Conservation (phyloP, 2,113 vertebrate genomes). For the Salvelinus sp. region DNA sequence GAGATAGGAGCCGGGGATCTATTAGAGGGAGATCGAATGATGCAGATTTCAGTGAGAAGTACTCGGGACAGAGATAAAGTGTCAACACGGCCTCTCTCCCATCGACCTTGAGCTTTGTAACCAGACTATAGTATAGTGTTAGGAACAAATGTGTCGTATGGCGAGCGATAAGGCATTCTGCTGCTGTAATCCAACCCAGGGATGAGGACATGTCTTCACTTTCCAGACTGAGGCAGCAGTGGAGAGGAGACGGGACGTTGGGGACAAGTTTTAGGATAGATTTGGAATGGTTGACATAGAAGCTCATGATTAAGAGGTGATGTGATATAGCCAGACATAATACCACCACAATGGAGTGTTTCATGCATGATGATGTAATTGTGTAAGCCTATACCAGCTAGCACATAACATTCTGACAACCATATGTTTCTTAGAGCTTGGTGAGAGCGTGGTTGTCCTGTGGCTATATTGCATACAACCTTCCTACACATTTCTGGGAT, state of each 20-base stretch:
- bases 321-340: neutral
- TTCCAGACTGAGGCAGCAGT: neutral
- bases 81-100: slow-evolving; percentile 42
- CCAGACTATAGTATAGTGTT: slow-evolving; percentile 1
- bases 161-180: slow-evolving; percentile 47
- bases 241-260: neutral
- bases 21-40: slow-evolving; percentile 50
- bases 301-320: neutral
- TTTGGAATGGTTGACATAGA: neutral
- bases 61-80: slow-evolving; percentile 46
- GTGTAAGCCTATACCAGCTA: no score
- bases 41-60: slow-evolving; percentile 42
- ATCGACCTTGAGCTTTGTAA: slow-evolving; percentile 39
- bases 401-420: no score
- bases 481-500: no score
- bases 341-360: neutral
- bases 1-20: slow-evolving; percentile 32
- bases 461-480: no score
- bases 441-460: no score
- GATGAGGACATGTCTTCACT: slow-evolving; percentile 2
- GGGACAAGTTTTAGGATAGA: neutral
- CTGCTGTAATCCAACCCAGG: slow-evolving; percentile 32
- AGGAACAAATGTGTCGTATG: slow-evolving; percentile 40
- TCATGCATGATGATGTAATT: no score
- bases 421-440: no score